Evolutionary conservation across 2,113 vertebrate genomes (phyloP), one percentile per base, ranked within the genome.

Genomic region (Nymphicus hollandicus): DNA sequence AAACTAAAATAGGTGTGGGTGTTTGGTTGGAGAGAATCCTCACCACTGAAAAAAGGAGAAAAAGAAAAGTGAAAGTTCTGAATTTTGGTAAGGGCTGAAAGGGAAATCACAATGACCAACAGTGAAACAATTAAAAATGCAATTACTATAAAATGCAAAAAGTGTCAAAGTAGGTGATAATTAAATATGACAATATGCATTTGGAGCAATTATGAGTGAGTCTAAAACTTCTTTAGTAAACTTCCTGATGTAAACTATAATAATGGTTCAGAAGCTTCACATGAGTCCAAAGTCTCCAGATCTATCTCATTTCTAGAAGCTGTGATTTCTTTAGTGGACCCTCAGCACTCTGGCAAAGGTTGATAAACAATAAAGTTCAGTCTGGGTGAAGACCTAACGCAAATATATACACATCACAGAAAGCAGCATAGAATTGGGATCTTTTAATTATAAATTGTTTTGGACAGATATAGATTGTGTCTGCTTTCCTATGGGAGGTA

Each of bases 391-490:
- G 43, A 72, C 15, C 9, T 61, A 66, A 64, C 25, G 28, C 7
- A 49, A 70, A 16, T 71, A n/a, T 6, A 44, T 64, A 19, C 6
- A 33, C 17, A 46, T 33, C 27, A 55, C 28, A 88, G 27, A 76
- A 80, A 61, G 33, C 25, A 80, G 63, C 13, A 72, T 4, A 82
- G 20, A 27, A 70, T 19, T 6, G 25, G 46, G 25, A 17, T 3
- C 11, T 63, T 92, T 71, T 41, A 66, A 74, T 41, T 49, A 53
- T 17, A 64, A 64, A 27, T 56, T 52, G 3, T 13, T 91, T 83
- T 65, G 39, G 10, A 60, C 13, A 61, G 24, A 17, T 19, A 35
- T 0, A 71, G 52, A 43, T 44, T 1, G 0, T 16, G 24, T 35
- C n/a, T 72, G 13, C 33, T 65, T 65, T 91, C 35, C 39, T 80